phyloP scores from a whole-genome alignment of 2,888 invertebrate genomes.

The Caenorhabditis sulstoni region DNA sequence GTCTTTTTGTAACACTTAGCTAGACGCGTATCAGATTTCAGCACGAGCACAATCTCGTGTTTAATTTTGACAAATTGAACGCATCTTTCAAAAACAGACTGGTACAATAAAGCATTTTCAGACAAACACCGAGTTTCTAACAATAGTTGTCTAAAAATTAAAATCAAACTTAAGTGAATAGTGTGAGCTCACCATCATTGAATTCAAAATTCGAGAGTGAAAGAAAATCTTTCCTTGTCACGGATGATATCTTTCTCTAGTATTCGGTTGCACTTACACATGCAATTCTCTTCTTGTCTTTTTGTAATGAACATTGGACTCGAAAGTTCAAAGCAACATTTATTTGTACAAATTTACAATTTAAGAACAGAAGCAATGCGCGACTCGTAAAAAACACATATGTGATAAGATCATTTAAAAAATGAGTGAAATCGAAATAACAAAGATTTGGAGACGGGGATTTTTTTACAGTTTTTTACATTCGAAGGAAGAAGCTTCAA shows the following conservation, averaged over 20 bases:
- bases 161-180: neutral
- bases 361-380: neutral
- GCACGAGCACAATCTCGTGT: conserved; percentile 20
- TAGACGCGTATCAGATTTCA: too few relatives aligned
- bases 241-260: conserved; percentile 50
- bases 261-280: conserved; percentile 52
- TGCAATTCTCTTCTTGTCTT: conserved; percentile 15
- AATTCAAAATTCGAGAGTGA: conserved; percentile 30
- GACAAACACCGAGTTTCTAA: too few relatives aligned
- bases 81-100: too few relatives aligned
- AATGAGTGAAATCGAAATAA: neutral
- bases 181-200: neutral
- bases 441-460: neutral
- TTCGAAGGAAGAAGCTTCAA: neutral
- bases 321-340: too few relatives aligned
- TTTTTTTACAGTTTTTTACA: neutral
- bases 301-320: too few relatives aligned
- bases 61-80: conserved; percentile 31
- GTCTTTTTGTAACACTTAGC: conserved; percentile 28
- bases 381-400: neutral
- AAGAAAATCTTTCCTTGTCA: conserved; percentile 55
- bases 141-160: too few relatives aligned
- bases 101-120: too few relatives aligned
- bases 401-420: neutral
- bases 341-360: too few relatives aligned